Base-by-base conservation (phyloP, 1,140 invertebrate species). In the Caligus rogercresseyi region DNA sequence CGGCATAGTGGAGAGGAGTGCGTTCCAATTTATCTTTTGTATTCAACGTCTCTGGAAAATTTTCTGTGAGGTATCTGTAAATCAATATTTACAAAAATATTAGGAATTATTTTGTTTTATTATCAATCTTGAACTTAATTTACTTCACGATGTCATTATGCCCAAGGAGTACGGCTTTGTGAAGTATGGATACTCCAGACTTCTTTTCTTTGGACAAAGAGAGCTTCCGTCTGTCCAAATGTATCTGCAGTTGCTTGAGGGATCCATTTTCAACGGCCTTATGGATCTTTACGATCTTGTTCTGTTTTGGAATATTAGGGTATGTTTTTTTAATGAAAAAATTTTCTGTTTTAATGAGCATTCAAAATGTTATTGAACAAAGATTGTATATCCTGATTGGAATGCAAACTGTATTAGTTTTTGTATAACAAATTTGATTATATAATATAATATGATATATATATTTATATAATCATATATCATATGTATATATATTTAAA, bases 1-100 rank as follows among this genome's bases (percentile, higher is more conserved):
- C 85, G 3, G 89, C 86, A 72, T 92, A 94, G 75, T 94, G 89
- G 31, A 94, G 76, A n/a, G 89, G 81, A 2, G 88, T 92, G 67
- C 89, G 77, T 25, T 86, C 87, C 72, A 86, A 81, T 69, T 82
- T 74, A 74, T 89, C 87, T 25, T 79, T 20, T 25, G 71, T 66
- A 65, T 74, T 69, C 43, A 73, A 65, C 14, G 86, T 87, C 64
- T 76, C 74, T n/a, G 87, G 86, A 77, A 90, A 89, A 67, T 87
- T 81, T 52, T 74, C 65, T 11, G 69, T 69, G 31, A 75, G 61
- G 64, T 76, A 77, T 19, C 71, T 71, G 51, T 68, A 23, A 1
- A 3, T 18, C 23, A 43, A 11, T 16, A 53, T 43, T 43, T 43
- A 43, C 7, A 43, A 43, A 11, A 43, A 43, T 43, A 43, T 43